Percentiles rank a stretch among this genome's conserved stretches.
These are phyloP conservation scores for Trochalopteron elliotii DNA, from an alignment of 2,113 vertebrate genomes.

Conservation along the genomic window DNA sequence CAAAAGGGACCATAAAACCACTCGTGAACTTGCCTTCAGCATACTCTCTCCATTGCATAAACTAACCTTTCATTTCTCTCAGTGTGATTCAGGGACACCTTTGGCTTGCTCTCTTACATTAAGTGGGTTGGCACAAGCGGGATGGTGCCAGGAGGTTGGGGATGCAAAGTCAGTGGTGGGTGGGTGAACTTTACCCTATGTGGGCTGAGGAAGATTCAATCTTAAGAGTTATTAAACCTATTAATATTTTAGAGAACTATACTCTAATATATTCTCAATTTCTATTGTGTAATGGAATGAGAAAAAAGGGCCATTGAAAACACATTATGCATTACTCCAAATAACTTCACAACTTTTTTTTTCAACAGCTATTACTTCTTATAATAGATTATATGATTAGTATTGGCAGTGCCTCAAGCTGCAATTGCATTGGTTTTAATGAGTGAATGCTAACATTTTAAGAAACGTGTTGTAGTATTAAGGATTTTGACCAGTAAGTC, in stretches of 20 bases:
- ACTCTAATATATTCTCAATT: conserved; percentile 8
- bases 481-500: neutral
- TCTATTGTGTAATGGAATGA: conserved; percentile 27
- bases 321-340: conserved; percentile 12
- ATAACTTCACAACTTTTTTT: neutral
- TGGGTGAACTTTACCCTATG: neutral
- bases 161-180: neutral
- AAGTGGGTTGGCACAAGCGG: neutral
- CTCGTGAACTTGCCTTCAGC: neutral
- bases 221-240: neutral
- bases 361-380: conserved; percentile 6
- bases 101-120: neutral
- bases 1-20: neutral
- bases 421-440: neutral
- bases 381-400: conserved; percentile 20
- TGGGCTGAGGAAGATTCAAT: neutral
- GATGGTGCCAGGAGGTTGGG: neutral
- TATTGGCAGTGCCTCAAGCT: neutral
- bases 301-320: conserved; percentile 26
- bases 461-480: neutral
- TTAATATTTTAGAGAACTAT: conserved; percentile 30
- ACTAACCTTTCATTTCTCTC: neutral
- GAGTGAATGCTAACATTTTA: neutral
- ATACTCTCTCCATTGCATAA: neutral
- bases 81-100: neutral